These are phyloP conservation scores for Tragulus kanchil DNA, from an alignment of 2,113 vertebrate species.

Conservation along the genomic window DNA sequence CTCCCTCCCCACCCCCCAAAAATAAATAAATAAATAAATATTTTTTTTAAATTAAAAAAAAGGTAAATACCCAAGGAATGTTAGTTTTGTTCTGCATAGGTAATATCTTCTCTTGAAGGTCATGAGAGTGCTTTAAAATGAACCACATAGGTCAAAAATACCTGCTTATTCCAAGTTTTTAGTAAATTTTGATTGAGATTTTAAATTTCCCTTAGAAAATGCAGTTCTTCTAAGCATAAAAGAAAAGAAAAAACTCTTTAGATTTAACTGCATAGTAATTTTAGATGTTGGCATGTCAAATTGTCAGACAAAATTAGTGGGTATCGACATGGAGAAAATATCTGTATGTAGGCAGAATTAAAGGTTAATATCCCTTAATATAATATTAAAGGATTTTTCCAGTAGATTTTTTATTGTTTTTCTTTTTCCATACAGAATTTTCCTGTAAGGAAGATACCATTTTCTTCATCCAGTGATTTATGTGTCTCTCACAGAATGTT, in stretches of 20 bases:
- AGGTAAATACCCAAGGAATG: neutral
- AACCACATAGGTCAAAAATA: neutral
- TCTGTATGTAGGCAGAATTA: neutral
- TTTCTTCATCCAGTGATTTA: neutral
- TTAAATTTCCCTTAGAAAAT: slow-evolving; percentile 36
- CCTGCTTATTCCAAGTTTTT: neutral
- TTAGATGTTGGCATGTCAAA: slow-evolving; percentile 21
- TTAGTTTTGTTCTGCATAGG: neutral
- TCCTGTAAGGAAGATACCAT: neutral
- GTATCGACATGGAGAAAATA: neutral
- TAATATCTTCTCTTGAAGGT: neutral
- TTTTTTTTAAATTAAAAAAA: no score
- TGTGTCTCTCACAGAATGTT: slow-evolving; percentile 89
- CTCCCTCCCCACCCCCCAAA: no score
- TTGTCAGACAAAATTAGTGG: slow-evolving; percentile 41
- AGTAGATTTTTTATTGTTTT: no score
- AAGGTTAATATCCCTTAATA: neutral
- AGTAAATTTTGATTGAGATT: slow-evolving; percentile 10
- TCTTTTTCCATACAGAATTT: neutral
- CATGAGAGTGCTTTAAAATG: neutral
- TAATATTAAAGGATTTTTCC: neutral
- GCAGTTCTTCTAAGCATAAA: neutral
- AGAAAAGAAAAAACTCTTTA: neutral
- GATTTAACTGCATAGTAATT: neutral
- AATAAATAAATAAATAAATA: no score